Percentiles rank a stretch among this genome's conserved stretches.
phyloP scores from a whole-genome alignment of 1,140 invertebrate genomes.

The Carcinoscorpius rotundicauda region DNA sequence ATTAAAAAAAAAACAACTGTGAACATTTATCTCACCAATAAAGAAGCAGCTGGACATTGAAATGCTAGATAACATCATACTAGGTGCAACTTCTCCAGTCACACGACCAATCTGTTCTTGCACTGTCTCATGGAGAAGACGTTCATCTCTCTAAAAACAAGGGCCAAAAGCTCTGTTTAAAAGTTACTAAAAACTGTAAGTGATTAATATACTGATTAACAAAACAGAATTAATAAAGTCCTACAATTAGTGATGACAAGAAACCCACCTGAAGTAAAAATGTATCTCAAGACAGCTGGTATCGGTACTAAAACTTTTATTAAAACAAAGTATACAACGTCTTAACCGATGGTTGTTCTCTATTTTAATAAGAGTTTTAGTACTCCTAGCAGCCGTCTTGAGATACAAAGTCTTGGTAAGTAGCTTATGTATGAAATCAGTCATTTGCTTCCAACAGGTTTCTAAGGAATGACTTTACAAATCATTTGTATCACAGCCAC shows the following conservation, averaged over 20 bases:
- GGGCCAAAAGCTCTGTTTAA: neutral
- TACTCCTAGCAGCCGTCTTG: neutral
- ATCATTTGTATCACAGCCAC: no score
- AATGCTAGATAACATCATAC: conserved; percentile 41
- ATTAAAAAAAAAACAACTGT: neutral
- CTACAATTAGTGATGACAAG: no score
- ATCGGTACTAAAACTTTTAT: neutral
- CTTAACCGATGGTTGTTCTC: neutral
- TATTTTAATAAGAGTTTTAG: neutral
- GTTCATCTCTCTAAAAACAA: conserved; percentile 22
- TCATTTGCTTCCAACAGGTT: no score
- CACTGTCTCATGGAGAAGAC: conserved; percentile 18
- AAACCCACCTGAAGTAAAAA: neutral
- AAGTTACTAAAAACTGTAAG: neutral
- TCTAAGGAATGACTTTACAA: no score
- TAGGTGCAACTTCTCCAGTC: conserved; percentile 42
- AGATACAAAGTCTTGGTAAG: neutral
- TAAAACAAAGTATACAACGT: conserved; percentile 14
- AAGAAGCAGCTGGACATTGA: conserved; percentile 30
- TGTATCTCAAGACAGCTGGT: neutral
- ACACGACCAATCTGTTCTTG: conserved; percentile 38
- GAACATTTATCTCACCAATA: conserved; percentile 23
- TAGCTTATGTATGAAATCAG: neutral
- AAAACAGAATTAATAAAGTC: no score
- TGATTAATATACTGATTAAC: neutral